These are phyloP conservation scores for Sitta carolinensis DNA, from an alignment of 2,797 vertebrate species.

Conservation along the genomic window DNA sequence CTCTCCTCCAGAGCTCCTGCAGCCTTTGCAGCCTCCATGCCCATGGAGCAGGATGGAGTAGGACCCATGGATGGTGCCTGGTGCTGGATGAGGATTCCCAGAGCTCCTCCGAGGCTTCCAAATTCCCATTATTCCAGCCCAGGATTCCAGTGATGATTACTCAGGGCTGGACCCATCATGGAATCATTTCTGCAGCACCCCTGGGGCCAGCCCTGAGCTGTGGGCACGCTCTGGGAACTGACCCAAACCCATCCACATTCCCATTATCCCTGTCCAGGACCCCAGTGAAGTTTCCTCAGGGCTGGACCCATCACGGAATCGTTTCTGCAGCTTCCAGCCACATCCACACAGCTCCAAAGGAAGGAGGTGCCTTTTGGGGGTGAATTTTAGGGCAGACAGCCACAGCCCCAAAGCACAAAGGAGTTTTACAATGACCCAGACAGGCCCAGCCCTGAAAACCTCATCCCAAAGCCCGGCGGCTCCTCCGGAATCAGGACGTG, in stretches of 20 bases:
- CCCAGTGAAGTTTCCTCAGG: rapidly evolving
- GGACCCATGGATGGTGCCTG: rapidly evolving
- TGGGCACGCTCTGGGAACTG: neutral
- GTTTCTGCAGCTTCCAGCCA: neutral
- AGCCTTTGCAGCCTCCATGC: neutral
- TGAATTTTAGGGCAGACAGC: neutral
- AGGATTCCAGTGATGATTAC: too few species aligned
- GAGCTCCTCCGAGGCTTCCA: neutral
- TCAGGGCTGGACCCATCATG: too few species aligned
- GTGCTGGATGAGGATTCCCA: neutral
- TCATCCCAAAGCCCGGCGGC: neutral
- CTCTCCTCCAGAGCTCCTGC: neutral
- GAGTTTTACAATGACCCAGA: neutral
- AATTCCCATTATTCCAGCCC: too few species aligned
- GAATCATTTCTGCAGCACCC: neutral
- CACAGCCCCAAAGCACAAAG: neutral
- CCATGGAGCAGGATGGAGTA: rapidly evolving
- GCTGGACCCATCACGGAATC: rapidly evolving
- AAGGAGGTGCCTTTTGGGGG: neutral
- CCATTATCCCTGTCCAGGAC: neutral
- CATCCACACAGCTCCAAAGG: neutral
- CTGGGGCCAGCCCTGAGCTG: neutral
- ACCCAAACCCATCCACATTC: neutral
- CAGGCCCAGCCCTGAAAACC: neutral
- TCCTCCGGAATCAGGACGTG: neutral